Evolutionary conservation across 2,888 invertebrate genomes (phyloP).

Genomic region (Ischnus inquisitorius): DNA sequence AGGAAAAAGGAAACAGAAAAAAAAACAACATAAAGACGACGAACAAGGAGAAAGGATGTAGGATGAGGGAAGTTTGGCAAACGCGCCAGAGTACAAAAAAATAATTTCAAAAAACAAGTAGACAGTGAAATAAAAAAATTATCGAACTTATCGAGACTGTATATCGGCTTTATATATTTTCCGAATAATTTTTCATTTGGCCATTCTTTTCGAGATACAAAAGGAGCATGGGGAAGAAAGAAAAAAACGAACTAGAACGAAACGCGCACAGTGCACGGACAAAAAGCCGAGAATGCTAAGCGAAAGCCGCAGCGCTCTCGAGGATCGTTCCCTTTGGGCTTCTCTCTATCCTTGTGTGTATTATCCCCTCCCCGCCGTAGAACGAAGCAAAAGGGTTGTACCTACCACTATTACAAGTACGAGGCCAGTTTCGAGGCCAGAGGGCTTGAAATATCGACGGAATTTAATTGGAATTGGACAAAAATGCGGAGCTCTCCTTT

Average conservation of each 20-base stretch:
- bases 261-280: background rate
- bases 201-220: background rate
- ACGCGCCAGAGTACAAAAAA: background rate
- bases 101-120: background rate
- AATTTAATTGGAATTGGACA: slow-evolving; percentile 71
- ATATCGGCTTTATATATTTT: background rate
- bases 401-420: slow-evolving; percentile 22
- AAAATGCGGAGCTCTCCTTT: slow-evolving; percentile 68
- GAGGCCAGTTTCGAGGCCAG: slow-evolving; percentile 26
- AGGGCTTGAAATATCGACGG: slow-evolving; percentile 64
- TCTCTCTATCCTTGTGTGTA: background rate
- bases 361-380: background rate
- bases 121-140: background rate
- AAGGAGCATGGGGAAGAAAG: background rate
- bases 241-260: background rate
- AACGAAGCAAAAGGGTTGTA: slow-evolving; percentile 50
- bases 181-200: background rate
- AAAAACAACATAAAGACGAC: background rate
- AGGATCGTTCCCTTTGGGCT: slow-evolving; percentile 2
- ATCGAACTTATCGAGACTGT: background rate
- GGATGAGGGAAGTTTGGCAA: slow-evolving; percentile 13
- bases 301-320: slow-evolving; percentile 38
- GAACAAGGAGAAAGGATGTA: background rate
- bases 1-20: slow-evolving; percentile 19
- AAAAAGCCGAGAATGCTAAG: slow-evolving; percentile 23